Percentiles rank a stretch among this genome's conserved stretches.
These are phyloP conservation scores for Callithrix jacchus DNA, from an alignment of 2,113 vertebrate species.

Conservation along the genomic window DNA sequence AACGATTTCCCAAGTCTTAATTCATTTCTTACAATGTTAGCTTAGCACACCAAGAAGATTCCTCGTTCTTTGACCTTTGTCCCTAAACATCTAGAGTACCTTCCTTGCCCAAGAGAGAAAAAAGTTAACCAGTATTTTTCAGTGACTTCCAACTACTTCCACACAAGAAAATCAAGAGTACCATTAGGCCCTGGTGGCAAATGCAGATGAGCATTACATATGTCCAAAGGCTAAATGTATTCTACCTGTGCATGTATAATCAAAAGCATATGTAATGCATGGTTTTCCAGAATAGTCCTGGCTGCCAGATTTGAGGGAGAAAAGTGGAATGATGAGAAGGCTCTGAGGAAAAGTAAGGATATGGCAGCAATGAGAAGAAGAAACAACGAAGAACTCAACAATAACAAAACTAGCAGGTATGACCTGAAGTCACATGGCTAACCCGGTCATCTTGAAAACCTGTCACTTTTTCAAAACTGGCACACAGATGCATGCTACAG, in stretches of 20 bases:
- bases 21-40: neutral
- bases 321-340: neutral
- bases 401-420: neutral
- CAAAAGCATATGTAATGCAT: neutral
- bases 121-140: neutral
- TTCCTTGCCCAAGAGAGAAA: neutral
- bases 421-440: neutral
- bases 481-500: no score
- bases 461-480: neutral
- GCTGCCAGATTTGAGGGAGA: neutral
- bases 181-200: neutral
- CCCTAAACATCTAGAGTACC: neutral
- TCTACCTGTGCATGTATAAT: neutral
- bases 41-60: neutral
- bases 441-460: neutral
- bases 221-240: neutral
- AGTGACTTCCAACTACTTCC: neutral
- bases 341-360: neutral
- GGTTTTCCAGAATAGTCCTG: neutral
- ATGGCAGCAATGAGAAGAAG: neutral
- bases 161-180: neutral
- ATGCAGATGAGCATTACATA: neutral
- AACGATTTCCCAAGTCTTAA: neutral
- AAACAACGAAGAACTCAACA: neutral
- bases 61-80: constrained; percentile 11